Evolutionary conservation across 2,888 invertebrate species (phyloP).

Genomic region (Drosophila eohydei): DNA sequence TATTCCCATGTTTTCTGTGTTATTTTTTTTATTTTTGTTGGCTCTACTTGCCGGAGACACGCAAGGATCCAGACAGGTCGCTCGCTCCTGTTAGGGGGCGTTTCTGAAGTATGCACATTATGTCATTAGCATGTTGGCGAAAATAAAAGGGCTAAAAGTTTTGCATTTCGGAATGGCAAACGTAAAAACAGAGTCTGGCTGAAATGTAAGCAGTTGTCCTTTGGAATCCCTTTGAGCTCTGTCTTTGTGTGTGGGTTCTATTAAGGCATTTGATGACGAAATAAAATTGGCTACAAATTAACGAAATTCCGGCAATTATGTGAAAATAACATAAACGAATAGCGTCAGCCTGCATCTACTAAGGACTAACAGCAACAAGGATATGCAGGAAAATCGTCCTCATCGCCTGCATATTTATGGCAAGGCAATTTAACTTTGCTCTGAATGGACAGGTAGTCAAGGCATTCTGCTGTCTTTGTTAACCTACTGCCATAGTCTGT

Average conservation of each 20-base stretch:
- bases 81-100: constrained; percentile 31
- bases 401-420: constrained; percentile 26
- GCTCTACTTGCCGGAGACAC: constrained; percentile 58
- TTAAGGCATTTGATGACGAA: constrained; percentile 47
- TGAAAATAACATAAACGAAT: constrained; percentile 42
- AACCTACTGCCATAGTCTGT: constrained; percentile 24
- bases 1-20: constrained; percentile 6
- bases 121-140: constrained; percentile 80
- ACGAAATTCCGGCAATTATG: constrained; percentile 76
- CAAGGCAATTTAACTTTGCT: constrained; percentile 64
- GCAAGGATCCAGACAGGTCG: constrained; percentile 67
- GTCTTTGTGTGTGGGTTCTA: neutral
- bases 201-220: constrained; percentile 38
- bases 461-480: constrained; percentile 18
- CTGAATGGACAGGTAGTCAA: constrained; percentile 29
- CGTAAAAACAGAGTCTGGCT: constrained; percentile 6
- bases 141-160: constrained; percentile 61
- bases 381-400: constrained; percentile 17
- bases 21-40: constrained; percentile 23
- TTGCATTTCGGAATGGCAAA: constrained; percentile 36
- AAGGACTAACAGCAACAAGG: constrained; percentile 60
- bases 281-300: constrained; percentile 75
- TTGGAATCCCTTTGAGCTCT: constrained; percentile 38
- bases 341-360: constrained; percentile 50
- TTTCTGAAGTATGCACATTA: constrained; percentile 79